These are phyloP conservation scores for Gymnocypris eckloni DNA, from an alignment of 2,797 vertebrate genomes.

Conservation along the genomic window DNA sequence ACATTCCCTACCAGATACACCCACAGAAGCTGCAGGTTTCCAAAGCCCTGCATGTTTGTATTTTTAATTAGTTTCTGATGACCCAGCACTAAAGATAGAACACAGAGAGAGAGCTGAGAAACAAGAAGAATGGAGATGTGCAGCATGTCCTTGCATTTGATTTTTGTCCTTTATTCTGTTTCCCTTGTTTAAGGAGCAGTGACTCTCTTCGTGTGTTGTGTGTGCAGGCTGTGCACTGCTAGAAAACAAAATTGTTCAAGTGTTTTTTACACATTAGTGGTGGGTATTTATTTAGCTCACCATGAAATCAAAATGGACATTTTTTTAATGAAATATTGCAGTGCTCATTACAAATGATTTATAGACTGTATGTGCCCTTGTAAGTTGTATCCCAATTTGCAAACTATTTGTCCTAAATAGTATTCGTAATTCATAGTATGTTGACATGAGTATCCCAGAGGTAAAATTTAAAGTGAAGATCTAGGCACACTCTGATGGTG, in stretches of 20 bases:
- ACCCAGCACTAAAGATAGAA: slow-evolving; percentile 40
- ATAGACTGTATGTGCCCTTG: too few relatives aligned
- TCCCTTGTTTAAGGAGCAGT: slow-evolving; percentile 23
- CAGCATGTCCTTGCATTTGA: slow-evolving; percentile 20
- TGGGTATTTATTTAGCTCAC: background rate
- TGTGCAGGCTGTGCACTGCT: background rate
- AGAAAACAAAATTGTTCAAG: background rate
- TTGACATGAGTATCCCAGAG: background rate
- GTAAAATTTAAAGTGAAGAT: background rate
- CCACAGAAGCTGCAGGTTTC: background rate
- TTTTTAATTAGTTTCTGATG: slow-evolving; percentile 40
- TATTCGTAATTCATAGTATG: background rate
- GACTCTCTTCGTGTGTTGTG: slow-evolving; percentile 45
- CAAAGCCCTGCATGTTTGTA: slow-evolving; percentile 23
- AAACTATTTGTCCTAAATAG: background rate
- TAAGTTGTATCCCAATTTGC: background rate
- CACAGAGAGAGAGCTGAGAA: background rate
- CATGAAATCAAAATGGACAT: background rate
- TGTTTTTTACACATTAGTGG: background rate
- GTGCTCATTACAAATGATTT: background rate
- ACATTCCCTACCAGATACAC: background rate
- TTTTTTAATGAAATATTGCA: background rate
- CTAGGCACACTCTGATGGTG: background rate
- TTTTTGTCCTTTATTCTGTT: background rate
- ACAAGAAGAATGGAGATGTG: slow-evolving; percentile 19